Evolutionary conservation across 2,113 vertebrate genomes (phyloP).

Genomic region (Mastomys coucha): DNA sequence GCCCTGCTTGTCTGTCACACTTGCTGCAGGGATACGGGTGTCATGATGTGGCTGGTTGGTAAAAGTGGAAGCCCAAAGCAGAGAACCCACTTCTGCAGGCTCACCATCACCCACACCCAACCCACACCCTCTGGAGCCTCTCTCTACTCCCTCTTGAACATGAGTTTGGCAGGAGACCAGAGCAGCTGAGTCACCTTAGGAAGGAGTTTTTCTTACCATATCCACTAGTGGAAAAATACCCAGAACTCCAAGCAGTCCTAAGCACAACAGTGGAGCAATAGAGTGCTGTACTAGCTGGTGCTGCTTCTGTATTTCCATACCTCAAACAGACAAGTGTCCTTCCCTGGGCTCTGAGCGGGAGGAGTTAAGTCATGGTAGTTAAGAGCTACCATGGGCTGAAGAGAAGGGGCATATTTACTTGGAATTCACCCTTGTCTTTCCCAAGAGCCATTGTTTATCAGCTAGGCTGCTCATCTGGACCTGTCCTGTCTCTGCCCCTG

Average conservation of each 20-base stretch:
- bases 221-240: slow-evolving; percentile 75
- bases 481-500: not conserved
- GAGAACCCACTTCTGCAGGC: not conserved
- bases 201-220: slow-evolving; percentile 52
- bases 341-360: not conserved
- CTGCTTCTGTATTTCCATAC: not conserved
- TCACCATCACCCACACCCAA: not conserved
- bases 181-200: slow-evolving; percentile 73
- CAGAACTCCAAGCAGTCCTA: not conserved
- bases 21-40: not conserved
- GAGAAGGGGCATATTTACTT: not conserved
- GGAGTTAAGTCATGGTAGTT: not conserved
- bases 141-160: not conserved
- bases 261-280: not conserved
- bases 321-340: not conserved
- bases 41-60: not conserved
- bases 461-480: not conserved
- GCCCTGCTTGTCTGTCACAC: too few relatives aligned
- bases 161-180: slow-evolving; percentile 65
- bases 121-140: not conserved
- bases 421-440: not conserved
- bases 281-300: too few relatives aligned
- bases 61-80: not conserved
- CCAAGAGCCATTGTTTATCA: not conserved
- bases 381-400: not conserved